Base-by-base conservation (phyloP, 92 coral and sea anemone species). In the Desmophyllum pertusum region DNA sequence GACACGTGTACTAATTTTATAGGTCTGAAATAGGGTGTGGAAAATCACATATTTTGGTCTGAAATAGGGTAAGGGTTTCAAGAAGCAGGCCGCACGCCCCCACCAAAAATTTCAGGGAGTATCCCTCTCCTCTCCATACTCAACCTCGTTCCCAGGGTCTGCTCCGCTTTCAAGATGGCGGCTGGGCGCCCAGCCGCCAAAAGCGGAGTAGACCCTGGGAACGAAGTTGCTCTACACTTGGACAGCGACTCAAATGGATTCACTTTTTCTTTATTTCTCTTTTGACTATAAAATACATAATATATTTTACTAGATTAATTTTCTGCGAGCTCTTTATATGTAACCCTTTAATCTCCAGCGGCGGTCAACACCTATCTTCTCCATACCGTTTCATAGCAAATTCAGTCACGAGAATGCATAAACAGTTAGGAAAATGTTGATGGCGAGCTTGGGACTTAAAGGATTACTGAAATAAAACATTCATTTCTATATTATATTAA, bases 251-350 rank as follows among this genome's bases (percentile, higher is more conserved):
- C 72, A 36, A 42, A 35, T 35, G 9, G 42, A 67, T 17, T 67
- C 15, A 67, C 42, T 36, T 36, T 15, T 36, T 8, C 65, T 59
- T 59, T 33, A 67, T 33, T 67, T 67, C 29, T 33, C 40, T 36
- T 36, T 67, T 67, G 43, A 67, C 73, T 67, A 67, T 35, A 67
- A 67, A 67, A 67, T 67, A 37, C 73, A 38, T 67, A n/a, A n/a
- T n/a, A 7, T 67, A 15, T 59, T 55, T 55, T 15, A 65, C 39
- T 15, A 6, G 45, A 36, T 38, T 67, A 11, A 67, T 65, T 38
- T 17, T 35, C 42, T 2, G 45, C 18, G 41, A 11, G 5, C 67
- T 15, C 25, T 29, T 19, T 37, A n/a, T n/a, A n/a, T n/a, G n/a
- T 6, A 62, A 17, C 73, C 29, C 21, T 33, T 19, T 31, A 65